Conservation (phyloP, 1,140 invertebrate species). For the Dendrolimus punctatus region DNA sequence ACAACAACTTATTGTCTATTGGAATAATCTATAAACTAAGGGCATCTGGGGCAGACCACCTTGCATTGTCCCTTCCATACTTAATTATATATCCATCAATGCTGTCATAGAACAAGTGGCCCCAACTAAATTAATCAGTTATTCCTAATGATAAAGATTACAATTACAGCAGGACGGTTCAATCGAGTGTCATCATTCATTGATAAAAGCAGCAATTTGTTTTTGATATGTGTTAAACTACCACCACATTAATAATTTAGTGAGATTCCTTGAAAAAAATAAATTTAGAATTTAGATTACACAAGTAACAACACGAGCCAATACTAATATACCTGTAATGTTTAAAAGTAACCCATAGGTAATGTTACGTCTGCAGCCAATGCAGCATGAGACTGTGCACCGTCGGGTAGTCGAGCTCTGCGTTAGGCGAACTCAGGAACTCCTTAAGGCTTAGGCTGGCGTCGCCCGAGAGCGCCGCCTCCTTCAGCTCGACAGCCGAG, state of each 20-base stretch:
- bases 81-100: too few species aligned
- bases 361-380: conserved; percentile 64
- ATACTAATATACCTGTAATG: conserved; percentile 13
- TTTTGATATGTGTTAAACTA: conserved; percentile 53
- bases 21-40: conserved; percentile 45
- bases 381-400: conserved; percentile 68
- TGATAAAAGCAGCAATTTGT: conserved; percentile 36
- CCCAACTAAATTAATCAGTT: background rate
- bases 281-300: conserved; percentile 6
- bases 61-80: background rate
- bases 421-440: conserved; percentile 53
- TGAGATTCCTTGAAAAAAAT: conserved; percentile 1
- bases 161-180: conserved; percentile 59
- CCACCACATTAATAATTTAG: conserved; percentile 8
- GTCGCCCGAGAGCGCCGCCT: conserved; percentile 31
- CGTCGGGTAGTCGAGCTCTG: conserved; percentile 59
- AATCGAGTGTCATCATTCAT: conserved; percentile 27
- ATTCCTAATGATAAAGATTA: conserved; percentile 16
- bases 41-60: background rate
- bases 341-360: conserved; percentile 9
- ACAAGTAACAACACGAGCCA: conserved; percentile 20
- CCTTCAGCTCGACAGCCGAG: conserved; percentile 39
- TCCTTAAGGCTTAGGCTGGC: conserved; percentile 46
- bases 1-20: conserved; percentile 67
- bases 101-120: background rate